phyloP scores from a whole-genome alignment of 2,113 vertebrate species.

The Sisor rabdophorus region DNA sequence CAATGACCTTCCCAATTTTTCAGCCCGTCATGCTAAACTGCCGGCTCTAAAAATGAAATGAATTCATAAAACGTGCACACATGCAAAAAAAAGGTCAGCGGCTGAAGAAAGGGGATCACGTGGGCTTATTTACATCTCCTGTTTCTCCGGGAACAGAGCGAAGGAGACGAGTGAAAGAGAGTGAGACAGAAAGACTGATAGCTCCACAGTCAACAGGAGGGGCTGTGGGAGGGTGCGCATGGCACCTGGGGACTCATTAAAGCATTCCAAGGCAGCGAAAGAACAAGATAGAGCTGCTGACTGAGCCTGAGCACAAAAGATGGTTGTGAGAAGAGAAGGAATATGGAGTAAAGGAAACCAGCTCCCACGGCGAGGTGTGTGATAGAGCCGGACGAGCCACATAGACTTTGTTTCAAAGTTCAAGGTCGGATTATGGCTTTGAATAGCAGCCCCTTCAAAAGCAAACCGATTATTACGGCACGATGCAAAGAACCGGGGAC shows the following conservation, averaged over 20 bases:
- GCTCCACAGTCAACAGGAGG: slow-evolving; percentile 16
- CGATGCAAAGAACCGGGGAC: slow-evolving; percentile 1
- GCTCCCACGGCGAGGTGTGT: slow-evolving; percentile 5
- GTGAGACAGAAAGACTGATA: slow-evolving; percentile 9
- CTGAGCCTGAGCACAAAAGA: slow-evolving; percentile 39
- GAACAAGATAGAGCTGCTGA: slow-evolving; percentile 22
- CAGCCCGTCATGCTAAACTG: slow-evolving; percentile 26
- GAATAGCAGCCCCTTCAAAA: slow-evolving; percentile 23
- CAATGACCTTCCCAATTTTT: slow-evolving; percentile 22
- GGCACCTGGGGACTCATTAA: slow-evolving; percentile 40
- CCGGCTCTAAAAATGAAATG: slow-evolving; percentile 27
- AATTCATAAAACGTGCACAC: slow-evolving; percentile 44
- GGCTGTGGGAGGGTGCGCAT: slow-evolving; percentile 9
- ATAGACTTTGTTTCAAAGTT: slow-evolving; percentile 29
- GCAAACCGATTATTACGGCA: slow-evolving; percentile 11
- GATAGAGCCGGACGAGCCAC: slow-evolving; percentile 13
- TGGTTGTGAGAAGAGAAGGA: slow-evolving; percentile 30
- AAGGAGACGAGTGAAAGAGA: not conserved
- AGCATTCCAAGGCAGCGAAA: slow-evolving; percentile 18
- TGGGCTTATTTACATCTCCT: slow-evolving; percentile 41
- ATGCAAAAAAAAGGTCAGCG: slow-evolving; percentile 33
- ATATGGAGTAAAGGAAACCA: slow-evolving; percentile 33
- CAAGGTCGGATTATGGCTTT: slow-evolving; percentile 21
- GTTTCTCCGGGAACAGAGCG: not conserved
- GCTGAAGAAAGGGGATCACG: not conserved